Conservation (phyloP, 2,797 vertebrate species). For the Dallia pectoralis region DNA sequence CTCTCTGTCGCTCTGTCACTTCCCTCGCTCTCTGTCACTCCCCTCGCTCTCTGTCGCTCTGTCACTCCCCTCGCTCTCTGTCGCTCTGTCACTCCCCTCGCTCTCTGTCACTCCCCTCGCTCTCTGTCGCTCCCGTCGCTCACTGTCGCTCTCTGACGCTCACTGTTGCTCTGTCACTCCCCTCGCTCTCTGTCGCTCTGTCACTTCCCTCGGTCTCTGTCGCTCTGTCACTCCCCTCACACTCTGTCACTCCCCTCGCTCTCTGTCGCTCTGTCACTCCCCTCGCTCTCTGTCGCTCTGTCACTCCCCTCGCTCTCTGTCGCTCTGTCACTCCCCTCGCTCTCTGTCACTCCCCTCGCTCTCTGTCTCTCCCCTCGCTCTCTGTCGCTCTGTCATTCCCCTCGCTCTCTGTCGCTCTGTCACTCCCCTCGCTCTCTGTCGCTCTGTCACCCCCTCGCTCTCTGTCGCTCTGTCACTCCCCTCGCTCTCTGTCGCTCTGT, state of each 20-base stretch:
- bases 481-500: conserved; percentile 4
- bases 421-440: conserved; percentile 16
- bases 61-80: no score
- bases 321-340: background rate
- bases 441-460: conserved; percentile 5
- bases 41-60: no score
- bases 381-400: background rate
- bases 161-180: background rate
- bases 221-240: conserved; percentile 37
- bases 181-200: no score
- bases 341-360: conserved; percentile 28
- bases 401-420: conserved; percentile 28
- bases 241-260: background rate
- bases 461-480: conserved; percentile 33
- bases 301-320: no score
- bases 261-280: conserved; percentile 13
- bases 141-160: background rate
- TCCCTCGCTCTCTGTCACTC: conserved; percentile 5
- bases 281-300: no score
- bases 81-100: conserved; percentile 22
- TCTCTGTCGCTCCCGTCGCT: conserved; percentile 27
- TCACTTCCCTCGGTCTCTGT: conserved; percentile 21
- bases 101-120: conserved; percentile 9
- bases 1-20: background rate
- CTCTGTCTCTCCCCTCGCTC: no score